Conservation (phyloP, 2,113 vertebrate species). For the Upupa epops region DNA sequence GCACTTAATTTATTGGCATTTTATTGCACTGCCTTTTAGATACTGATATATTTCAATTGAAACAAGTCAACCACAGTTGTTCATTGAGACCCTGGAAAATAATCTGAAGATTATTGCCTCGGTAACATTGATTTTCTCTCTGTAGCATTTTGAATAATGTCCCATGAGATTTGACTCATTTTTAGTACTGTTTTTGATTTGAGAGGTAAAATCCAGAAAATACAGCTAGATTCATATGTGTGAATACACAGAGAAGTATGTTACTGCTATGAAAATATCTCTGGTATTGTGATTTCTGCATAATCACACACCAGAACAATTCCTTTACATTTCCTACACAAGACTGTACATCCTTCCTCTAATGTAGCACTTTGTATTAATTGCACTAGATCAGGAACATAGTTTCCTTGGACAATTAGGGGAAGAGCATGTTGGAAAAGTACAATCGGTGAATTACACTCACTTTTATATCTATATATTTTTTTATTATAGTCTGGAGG, state of each 20-base stretch:
- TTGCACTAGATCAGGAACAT: background rate
- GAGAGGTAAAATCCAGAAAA: background rate
- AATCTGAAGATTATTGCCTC: background rate
- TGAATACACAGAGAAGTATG: background rate
- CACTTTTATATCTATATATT: background rate
- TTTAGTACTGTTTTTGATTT: conserved; percentile 6
- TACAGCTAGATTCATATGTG: background rate
- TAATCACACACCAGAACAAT: background rate
- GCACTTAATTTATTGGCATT: background rate
- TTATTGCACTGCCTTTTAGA: background rate
- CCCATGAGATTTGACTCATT: background rate
- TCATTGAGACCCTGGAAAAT: background rate
- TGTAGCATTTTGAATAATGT: background rate
- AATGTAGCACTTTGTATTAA: background rate
- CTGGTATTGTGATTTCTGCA: background rate
- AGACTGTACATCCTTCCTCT: background rate
- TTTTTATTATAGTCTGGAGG: conserved; percentile 88
- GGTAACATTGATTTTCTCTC: background rate
- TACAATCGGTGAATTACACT: background rate
- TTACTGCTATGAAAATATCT: background rate
- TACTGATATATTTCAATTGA: background rate
- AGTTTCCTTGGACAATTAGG: background rate
- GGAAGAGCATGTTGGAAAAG: background rate
- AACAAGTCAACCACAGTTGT: background rate
- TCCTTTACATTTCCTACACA: background rate